Evolutionary conservation across 2,113 vertebrate species (phyloP), one percentile per base, ranked within the genome.

Genomic region (Paracanthobrama guichenoti): DNA sequence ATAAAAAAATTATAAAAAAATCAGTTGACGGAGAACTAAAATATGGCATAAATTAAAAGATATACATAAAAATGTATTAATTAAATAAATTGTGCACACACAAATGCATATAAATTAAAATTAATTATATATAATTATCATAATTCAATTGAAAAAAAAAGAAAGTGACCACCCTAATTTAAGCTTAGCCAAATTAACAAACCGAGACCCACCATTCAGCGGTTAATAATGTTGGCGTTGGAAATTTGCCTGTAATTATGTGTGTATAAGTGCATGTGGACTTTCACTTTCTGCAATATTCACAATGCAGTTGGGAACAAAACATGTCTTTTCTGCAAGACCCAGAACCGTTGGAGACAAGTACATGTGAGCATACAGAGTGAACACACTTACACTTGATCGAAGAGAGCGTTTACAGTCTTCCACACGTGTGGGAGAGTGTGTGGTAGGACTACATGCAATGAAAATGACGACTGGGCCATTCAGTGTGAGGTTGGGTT

Each of bases 401-500:
- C 3, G 1, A 67, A 20, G 28, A 77, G 78, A 81, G 60, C 10
- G n/a, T 57, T 5, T 31, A 77, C 20, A 18, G 16, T 35, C 28
- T n/a, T 82, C 48, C 35, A 77, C 1, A 18, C 50, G 46, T n/a
- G 28, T 74, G 16, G 10, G 75, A 73, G 73, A 50, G 78, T 76
- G 53, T 44, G 1, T 50, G 59, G n/a, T 66, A 26, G 82, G 62
- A 79, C 13, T 79, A 64, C 39, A 64, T 67, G 78, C 5, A 44
- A 67, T 31, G 74, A 85, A 69, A 71, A 67, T 84, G 83, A 79
- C 75, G 57, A 79, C 72, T 71, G 72, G 74, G 66, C 6, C 57
- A 62, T 85, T 85, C 53, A 60, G 76, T 79, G 76, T 80, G 55
- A 59, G 9, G 46, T 80, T 71, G 64, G n/a, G n/a, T n/a, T n/a